Base-by-base conservation (phyloP, 2,113 vertebrate genomes). In the Hydrolagus affinis region DNA sequence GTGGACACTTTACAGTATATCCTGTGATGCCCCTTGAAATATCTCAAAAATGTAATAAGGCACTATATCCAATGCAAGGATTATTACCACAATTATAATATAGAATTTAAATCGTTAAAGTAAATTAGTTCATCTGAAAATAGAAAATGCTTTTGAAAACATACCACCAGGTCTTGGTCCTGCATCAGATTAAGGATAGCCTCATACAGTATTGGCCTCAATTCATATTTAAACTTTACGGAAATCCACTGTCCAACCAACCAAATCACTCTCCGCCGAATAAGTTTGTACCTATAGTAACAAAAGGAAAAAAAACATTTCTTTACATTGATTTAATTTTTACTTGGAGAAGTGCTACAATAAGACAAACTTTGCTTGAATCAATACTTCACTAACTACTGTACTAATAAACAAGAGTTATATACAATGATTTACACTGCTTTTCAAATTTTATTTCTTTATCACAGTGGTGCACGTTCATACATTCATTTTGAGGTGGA, bases 171-270 rank as follows among this genome's bases (percentile, higher is more conserved):
- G 88, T 99, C 97, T 2, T 95, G 95, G 87, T 99, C 98, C 90
- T 98, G 98, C 93, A 99, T 95, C 86, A 98, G 95, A 88, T 90
- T 95, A 87, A 96, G 88, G 89, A 99, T 97, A 87, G 95, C 94
- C 88, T 97, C 95, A 75, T 99, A 99, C 0, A 99, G 93, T 89
- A 97, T 90, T 87, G 98, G 98, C 87, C 97, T 95, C 86, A 98
- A 93, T 85, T 98, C 97, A 1, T 96, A 94, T 87, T 97, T 97
- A 89, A 99, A 99, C 92, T 98, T 98, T 89, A 99, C 97, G 72
- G 97, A 95, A 91, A 99, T 96, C 98, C 98, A 99, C 89, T 97
- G 97, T 88, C 97, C 98, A 86, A 98, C 96, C 86, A 99, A 92
- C 98, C 97, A 99, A 89, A 99, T 98, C 87, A 98, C 97, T 88